Base-by-base conservation (phyloP, 2,888 invertebrate species). In the Creontiades dilutus region DNA sequence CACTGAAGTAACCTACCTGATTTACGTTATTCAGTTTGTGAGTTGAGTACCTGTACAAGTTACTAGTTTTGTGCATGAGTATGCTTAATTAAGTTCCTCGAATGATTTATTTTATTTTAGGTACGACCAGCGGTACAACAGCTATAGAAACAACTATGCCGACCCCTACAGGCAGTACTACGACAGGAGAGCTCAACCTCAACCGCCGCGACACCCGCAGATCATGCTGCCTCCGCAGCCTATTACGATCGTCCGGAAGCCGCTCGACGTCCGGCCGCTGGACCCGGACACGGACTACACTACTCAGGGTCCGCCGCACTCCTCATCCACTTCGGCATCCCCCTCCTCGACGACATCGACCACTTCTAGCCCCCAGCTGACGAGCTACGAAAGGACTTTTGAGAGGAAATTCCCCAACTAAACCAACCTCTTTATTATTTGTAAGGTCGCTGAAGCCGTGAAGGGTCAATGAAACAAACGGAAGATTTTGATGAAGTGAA, bases 221-320 rank as follows among this genome's bases (percentile, higher is more conserved):
- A 55, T 82, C 52, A n/a, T 57, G 16, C 78, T 90, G 19, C 90
- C 90, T n/a, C 90, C 90, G 37, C 87, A 86, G 19, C 87, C 90
- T 11, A 87, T 91, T 13, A 90, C 90, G 23, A 52, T 88, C 23
- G 78, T 84, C 57, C 57, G 90, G 48, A 80, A 89, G 75, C 91
- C 91, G 2, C 87, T 91, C n/a, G 91, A 91, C 84, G 80, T 91
- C n/a, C 47, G 91, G 13, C 90, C 91, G 48, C 82, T 90, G n/a
- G 90, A 90, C 28, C 86, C 87, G n/a, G 80, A 80, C 57, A n/a
- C 81, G 81, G 86, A 86, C 75, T 89, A 37, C 75, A 86, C 90
- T n/a, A 91, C 91, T 11, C 91, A 91, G 61, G 91, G 89, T 9
- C 90, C 91, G n/a, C 91, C 91, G n/a, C 57, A 78, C 23, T 55